A percentile compares a stretch with the other conserved stretches of the same genome.
Evolutionary conservation across 1,140 invertebrate species (phyloP).

Genomic region (Helicoverpa armigera): DNA sequence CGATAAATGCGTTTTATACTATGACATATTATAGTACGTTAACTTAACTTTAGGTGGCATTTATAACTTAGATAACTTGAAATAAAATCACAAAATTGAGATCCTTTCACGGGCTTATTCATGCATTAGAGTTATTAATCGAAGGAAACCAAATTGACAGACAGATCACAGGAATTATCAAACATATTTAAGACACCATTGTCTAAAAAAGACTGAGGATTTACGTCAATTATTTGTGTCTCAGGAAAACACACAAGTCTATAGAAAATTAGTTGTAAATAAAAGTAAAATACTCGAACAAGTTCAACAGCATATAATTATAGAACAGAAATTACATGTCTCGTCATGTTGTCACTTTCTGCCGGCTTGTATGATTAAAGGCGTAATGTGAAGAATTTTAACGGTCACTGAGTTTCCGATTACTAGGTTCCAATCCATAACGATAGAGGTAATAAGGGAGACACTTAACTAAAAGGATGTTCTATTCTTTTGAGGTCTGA

Average conservation of each 20-base stretch:
- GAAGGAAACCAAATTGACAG: too few species aligned
- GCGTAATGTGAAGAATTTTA: conserved; percentile 17
- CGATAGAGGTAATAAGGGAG: background rate
- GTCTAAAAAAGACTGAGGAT: too few species aligned
- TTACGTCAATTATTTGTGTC: too few species aligned
- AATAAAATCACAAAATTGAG: background rate
- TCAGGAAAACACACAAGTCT: too few species aligned
- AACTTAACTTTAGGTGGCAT: background rate
- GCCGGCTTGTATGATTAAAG: conserved; percentile 24
- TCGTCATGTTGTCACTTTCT: conserved; percentile 17
- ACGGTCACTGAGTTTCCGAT: conserved; percentile 22
- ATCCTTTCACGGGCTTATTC: too few species aligned
- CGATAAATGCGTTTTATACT: conserved; percentile 18
- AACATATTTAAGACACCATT: too few species aligned
- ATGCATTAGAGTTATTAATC: too few species aligned
- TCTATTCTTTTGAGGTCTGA: conserved; percentile 43
- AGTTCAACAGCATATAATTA: background rate
- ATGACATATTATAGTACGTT: background rate
- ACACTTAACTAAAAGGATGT: conserved; percentile 44
- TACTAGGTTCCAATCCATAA: conserved; percentile 17
- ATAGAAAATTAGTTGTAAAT: too few species aligned
- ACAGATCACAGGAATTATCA: too few species aligned
- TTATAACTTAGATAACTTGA: background rate
- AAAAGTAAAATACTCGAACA: too few species aligned
- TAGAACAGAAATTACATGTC: background rate